These are phyloP conservation scores for Acleris holmiana DNA, from an alignment of 2,888 invertebrate species.

Conservation along the genomic window DNA sequence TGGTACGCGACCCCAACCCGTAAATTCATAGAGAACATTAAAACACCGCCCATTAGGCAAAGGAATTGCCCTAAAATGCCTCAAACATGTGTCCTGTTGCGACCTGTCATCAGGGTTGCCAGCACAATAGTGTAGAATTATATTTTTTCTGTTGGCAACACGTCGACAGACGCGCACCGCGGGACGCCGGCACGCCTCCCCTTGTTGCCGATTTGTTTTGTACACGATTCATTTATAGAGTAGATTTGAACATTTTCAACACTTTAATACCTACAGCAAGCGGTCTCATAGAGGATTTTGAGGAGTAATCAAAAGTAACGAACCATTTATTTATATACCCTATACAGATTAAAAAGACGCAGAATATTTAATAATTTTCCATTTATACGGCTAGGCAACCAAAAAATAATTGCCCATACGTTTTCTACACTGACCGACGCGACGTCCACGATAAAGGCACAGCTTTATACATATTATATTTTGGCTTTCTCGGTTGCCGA, in stretches of 20 bases:
- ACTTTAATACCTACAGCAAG: neutral
- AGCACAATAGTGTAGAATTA: constrained; percentile 75
- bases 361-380: too few species aligned
- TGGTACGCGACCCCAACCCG: constrained; percentile 59
- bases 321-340: too few species aligned
- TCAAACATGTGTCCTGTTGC: constrained; percentile 81
- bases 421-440: too few species aligned
- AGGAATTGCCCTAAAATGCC: constrained; percentile 82
- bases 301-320: too few species aligned
- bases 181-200: constrained; percentile 76
- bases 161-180: constrained; percentile 80
- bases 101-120: constrained; percentile 82
- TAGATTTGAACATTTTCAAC: constrained; percentile 38
- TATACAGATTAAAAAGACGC: too few species aligned
- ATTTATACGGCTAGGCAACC: too few species aligned
- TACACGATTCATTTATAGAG: constrained; percentile 71
- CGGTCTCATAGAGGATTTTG: constrained; percentile 4
- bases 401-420: too few species aligned
- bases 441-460: too few species aligned
- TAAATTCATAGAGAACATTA: constrained; percentile 78
- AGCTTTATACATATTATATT: too few species aligned
- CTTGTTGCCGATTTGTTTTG: constrained; percentile 79
- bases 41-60: constrained; percentile 78
- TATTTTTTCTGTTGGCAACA: constrained; percentile 78
- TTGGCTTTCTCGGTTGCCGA: too few species aligned